Evolutionary conservation across 1,140 invertebrate genomes (phyloP).

Genomic region (Neodiprion fabricii): DNA sequence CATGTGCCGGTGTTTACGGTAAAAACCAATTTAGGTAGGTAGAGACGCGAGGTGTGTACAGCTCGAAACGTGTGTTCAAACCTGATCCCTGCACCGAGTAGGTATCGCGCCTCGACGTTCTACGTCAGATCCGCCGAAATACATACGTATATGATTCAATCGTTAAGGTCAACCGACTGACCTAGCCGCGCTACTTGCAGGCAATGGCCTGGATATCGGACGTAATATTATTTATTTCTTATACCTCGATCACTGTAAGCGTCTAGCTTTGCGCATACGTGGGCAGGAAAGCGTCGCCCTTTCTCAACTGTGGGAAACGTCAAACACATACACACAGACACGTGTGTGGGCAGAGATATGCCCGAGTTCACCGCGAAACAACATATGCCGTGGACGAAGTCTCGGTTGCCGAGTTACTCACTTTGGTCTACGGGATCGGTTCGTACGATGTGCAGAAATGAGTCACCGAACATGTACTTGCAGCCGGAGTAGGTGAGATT

Average conservation of each 20-base stretch:
- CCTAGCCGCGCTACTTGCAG: constrained; percentile 3
- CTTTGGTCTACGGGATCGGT: too few species aligned
- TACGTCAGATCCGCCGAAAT: neutral
- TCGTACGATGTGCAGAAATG: too few species aligned
- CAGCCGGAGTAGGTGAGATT: neutral
- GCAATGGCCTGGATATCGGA: constrained; percentile 1
- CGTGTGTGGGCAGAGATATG: too few species aligned
- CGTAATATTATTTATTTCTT: constrained; percentile 1
- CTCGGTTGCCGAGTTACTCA: too few species aligned
- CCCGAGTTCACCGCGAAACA: too few species aligned
- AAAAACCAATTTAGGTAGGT: constrained; percentile 6
- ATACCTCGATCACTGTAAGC: neutral
- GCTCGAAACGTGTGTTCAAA: neutral
- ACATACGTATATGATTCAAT: neutral
- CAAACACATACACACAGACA: neutral
- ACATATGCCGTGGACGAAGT: neutral
- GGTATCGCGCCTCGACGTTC: neutral
- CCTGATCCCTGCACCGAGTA: neutral
- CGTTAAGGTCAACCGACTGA: constrained; percentile 2
- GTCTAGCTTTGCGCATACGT: too few species aligned
- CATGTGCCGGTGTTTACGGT: neutral
- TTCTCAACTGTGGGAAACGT: constrained; percentile 4
- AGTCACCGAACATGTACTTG: neutral
- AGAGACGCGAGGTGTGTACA: neutral
- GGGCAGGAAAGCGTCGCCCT: neutral